phyloP scores from a whole-genome alignment of 2,797 vertebrate genomes.

The Tamandua tetradactyla region DNA sequence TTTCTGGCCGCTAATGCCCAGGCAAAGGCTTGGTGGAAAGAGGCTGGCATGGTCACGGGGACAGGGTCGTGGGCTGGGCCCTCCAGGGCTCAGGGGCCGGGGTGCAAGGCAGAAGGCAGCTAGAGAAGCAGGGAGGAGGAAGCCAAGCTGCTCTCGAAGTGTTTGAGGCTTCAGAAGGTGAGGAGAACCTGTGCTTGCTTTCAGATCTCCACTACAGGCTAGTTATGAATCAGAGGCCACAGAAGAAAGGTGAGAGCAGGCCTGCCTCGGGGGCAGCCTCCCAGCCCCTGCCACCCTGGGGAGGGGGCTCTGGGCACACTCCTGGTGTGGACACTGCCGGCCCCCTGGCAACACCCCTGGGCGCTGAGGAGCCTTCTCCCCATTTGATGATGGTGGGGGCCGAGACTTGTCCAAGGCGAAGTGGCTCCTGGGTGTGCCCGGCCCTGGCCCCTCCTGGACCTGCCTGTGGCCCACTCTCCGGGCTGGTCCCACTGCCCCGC shows the following conservation, averaged over 20 bases:
- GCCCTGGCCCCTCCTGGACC: background rate
- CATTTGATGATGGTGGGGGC: too few relatives aligned
- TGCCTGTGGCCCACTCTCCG: background rate
- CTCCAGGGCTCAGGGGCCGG: background rate
- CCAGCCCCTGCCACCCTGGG: too few relatives aligned
- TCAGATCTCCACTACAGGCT: constrained; percentile 90
- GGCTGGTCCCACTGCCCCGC: background rate
- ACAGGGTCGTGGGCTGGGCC: background rate
- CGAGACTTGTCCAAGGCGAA: too few relatives aligned
- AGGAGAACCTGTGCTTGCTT: constrained; percentile 54
- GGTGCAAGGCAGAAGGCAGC: background rate
- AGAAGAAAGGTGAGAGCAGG: constrained; percentile 85
- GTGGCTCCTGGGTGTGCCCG: background rate
- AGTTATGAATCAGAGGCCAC: constrained; percentile 87
- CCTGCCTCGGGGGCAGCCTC: too few relatives aligned
- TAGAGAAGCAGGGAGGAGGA: background rate
- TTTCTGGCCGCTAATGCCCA: background rate
- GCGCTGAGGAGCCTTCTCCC: too few relatives aligned
- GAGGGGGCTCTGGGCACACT: too few relatives aligned
- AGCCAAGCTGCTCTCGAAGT: background rate
- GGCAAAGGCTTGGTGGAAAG: background rate
- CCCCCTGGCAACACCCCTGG: too few relatives aligned
- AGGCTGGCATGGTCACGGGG: background rate
- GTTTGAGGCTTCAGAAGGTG: background rate
- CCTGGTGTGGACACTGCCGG: too few relatives aligned